Percentiles rank a stretch among this genome's conserved stretches.
phyloP scores from a whole-genome alignment of 1,140 invertebrate species.

The Pogonus chalceus region DNA sequence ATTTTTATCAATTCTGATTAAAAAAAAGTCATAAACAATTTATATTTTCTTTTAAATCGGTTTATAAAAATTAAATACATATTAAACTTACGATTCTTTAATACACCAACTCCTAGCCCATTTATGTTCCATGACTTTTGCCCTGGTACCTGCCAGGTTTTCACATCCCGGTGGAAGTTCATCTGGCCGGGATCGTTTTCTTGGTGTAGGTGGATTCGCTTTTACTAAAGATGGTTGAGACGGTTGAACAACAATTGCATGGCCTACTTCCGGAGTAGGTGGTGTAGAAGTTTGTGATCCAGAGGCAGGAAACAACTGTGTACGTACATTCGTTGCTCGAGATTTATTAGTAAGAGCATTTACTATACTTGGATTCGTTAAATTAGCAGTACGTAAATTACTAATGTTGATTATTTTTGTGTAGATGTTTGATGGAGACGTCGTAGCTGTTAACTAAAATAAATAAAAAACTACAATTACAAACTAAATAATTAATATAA shows the following conservation, averaged over 20 bases:
- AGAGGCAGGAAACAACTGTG: constrained; percentile 23
- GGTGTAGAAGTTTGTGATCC: constrained; percentile 23
- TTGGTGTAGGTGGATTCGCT: constrained; percentile 19
- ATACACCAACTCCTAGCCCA: constrained; percentile 34
- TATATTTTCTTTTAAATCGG: too few relatives aligned
- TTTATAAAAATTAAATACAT: constrained; percentile 7
- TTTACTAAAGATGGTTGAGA: constrained; percentile 23
- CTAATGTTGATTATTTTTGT: constrained; percentile 31
- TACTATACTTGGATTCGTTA: constrained; percentile 33
- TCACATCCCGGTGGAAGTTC: constrained; percentile 24
- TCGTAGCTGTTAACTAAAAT: constrained; percentile 24
- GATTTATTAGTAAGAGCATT: constrained; percentile 30
- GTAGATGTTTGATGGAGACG: constrained; percentile 14
- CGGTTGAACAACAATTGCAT: constrained; percentile 37
- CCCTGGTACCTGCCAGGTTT: constrained; percentile 30
- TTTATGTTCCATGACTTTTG: constrained; percentile 39
- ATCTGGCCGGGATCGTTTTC: constrained; percentile 33
- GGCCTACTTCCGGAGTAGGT: constrained; percentile 30
- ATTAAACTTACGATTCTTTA: constrained; percentile 35
- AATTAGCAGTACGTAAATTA: constrained; percentile 27
- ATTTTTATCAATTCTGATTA: too few relatives aligned
- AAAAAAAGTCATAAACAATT: too few relatives aligned
- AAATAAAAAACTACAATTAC: constrained; percentile 1
- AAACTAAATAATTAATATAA: not conserved
- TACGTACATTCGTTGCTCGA: constrained; percentile 23